phyloP scores from a whole-genome alignment of 2,113 vertebrate species.

The Aldabrachelys gigantea region DNA sequence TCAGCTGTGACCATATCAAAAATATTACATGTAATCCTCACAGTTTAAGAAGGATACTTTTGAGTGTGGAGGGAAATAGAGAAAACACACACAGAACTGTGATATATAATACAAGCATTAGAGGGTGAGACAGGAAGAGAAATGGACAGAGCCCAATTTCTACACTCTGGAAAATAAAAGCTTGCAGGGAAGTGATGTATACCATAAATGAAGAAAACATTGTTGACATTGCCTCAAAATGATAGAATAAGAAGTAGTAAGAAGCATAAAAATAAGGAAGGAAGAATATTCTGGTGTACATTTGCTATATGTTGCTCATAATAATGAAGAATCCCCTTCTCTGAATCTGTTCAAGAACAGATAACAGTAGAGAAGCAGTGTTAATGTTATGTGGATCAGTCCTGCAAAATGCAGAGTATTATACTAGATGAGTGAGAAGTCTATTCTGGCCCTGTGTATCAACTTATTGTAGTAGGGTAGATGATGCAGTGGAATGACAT shows the following conservation, averaged over 20 bases:
- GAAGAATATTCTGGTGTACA: background rate
- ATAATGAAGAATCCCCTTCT: background rate
- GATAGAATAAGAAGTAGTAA: background rate
- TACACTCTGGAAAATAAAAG: background rate
- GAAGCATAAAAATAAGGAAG: background rate
- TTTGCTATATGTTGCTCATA: background rate
- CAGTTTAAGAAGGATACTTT: background rate
- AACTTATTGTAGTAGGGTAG: background rate
- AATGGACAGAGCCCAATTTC: background rate
- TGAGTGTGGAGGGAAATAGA: background rate
- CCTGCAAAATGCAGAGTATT: background rate
- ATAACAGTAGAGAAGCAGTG: background rate
- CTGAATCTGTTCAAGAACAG: background rate
- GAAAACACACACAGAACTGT: background rate
- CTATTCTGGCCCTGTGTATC: background rate
- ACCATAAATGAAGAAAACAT: background rate
- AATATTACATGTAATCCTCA: background rate
- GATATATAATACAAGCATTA: background rate
- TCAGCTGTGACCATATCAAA: fast-evolving
- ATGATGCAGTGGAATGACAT: background rate
- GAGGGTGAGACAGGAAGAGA: background rate
- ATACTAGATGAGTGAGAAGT: background rate
- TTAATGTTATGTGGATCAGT: background rate
- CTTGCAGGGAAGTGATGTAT: background rate
- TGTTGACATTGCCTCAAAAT: background rate